Conservation (phyloP, 2,113 vertebrate genomes). For the Sisor rabdophorus region DNA sequence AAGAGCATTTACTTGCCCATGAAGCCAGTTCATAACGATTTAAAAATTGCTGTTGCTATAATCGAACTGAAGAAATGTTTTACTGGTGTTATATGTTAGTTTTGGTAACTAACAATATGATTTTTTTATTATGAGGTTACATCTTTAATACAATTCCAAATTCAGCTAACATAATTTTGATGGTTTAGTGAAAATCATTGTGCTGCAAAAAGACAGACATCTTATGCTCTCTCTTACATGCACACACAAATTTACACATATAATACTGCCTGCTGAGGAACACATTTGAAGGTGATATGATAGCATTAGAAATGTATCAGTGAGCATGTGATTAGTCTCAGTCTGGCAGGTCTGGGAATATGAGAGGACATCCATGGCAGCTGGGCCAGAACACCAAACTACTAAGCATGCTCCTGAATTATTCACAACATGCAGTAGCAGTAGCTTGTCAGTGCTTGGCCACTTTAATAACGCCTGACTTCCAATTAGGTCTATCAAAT, state of each 20-base stretch:
- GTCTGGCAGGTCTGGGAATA: constrained; percentile 40
- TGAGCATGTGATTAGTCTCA: constrained; percentile 36
- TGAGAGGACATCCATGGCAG: constrained; percentile 38
- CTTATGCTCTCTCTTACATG: background rate
- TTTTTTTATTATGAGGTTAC: background rate
- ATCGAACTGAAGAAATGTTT: background rate
- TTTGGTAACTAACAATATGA: background rate
- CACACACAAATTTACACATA: background rate
- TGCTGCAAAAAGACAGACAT: background rate
- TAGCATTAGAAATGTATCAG: constrained; percentile 53
- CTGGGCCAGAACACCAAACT: constrained; percentile 35
- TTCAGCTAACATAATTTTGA: background rate
- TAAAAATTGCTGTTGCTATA: background rate
- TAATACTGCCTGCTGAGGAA: constrained; percentile 13
- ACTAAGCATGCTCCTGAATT: constrained; percentile 35
- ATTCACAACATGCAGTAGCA: constrained; percentile 30
- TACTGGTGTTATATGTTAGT: background rate
- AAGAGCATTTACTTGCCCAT: background rate
- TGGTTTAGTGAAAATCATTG: background rate
- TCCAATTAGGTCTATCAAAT: background rate
- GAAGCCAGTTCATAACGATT: background rate
- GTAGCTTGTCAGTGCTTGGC: constrained; percentile 1
- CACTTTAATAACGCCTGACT: background rate
- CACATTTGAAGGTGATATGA: constrained; percentile 46
- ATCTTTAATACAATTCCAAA: background rate